Conservation (phyloP, 1,140 invertebrate genomes). For the Drosophila dunni region DNA sequence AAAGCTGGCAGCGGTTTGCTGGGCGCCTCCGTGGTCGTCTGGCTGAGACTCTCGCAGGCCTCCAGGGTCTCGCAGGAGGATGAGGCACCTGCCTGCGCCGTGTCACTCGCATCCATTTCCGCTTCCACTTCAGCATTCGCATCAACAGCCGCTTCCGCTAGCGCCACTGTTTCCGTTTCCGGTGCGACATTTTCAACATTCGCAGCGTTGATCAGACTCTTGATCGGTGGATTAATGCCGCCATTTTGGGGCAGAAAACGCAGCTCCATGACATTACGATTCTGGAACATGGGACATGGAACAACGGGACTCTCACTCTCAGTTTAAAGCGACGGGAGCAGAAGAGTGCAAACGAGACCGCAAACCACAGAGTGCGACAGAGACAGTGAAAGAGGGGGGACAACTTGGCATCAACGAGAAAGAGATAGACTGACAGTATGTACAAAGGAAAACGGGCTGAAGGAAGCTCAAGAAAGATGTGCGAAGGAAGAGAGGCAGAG, state of each 20-base stretch:
- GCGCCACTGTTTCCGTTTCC: not conserved
- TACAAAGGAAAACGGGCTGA: not conserved
- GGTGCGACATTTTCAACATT: not conserved
- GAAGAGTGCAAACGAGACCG: not conserved
- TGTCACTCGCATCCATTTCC: slow-evolving; percentile 5
- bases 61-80: slow-evolving; percentile 81
- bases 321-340: slow-evolving; percentile 39
- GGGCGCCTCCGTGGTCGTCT: slow-evolving; percentile 51
- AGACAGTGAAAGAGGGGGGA: not conserved
- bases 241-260: slow-evolving; percentile 73
- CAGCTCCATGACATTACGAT: slow-evolving; percentile 84
- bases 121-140: slow-evolving; percentile 20
- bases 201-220: slow-evolving; percentile 18
- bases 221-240: slow-evolving; percentile 4
- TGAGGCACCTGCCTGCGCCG: slow-evolving; percentile 50
- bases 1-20: slow-evolving; percentile 76
- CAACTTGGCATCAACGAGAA: not conserved
- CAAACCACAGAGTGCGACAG: slow-evolving; percentile 10
- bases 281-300: slow-evolving; percentile 74
- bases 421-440: slow-evolving; percentile 1
- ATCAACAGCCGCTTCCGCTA: not conserved
- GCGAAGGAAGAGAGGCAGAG: slow-evolving; percentile 18
- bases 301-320: slow-evolving; percentile 41
- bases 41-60: slow-evolving; percentile 68
- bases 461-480: not conserved